These are phyloP conservation scores for Pogonophryne albipinna DNA, from an alignment of 2,797 vertebrate genomes.

Conservation along the genomic window DNA sequence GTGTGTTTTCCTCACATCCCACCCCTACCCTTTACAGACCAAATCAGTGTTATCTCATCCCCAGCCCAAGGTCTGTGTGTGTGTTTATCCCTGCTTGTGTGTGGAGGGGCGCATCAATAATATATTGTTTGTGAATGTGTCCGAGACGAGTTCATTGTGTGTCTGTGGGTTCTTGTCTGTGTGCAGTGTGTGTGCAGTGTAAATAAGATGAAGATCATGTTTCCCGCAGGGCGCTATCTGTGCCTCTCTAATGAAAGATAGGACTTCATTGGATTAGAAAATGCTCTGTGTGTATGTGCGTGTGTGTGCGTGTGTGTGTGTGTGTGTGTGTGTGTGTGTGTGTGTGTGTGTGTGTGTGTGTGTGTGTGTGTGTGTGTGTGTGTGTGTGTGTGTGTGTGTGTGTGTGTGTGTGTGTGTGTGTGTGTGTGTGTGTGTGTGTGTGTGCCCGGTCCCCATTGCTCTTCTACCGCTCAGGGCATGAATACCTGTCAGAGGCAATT, in stretches of 20 bases:
- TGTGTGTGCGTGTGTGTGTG: conserved; percentile 20
- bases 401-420: conserved; percentile 15
- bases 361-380: conserved; percentile 1
- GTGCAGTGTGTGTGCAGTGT: conserved; percentile 22
- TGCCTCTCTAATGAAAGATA: conserved; percentile 68
- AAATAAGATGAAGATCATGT: conserved; percentile 69
- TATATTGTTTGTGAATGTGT: conserved; percentile 29
- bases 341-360: no score
- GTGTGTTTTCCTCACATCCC: conserved; percentile 35
- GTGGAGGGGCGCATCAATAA: conserved; percentile 29
- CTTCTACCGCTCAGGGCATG: conserved; percentile 71
- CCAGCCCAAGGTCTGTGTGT: conserved; percentile 26
- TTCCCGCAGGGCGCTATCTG: conserved; percentile 72
- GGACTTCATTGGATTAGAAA: conserved; percentile 76
- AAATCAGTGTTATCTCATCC: conserved; percentile 47
- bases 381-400: conserved; percentile 21
- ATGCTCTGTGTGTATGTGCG: conserved; percentile 19
- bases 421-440: conserved; percentile 15
- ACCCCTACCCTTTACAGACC: conserved; percentile 25
- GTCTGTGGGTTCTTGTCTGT: conserved; percentile 21
- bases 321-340: conserved; percentile 22
- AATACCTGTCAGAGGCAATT: conserved; percentile 87
- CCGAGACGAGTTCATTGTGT: conserved; percentile 9
- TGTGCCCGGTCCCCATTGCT: conserved; percentile 39
- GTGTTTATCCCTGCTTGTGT: conserved; percentile 14